phyloP scores from a whole-genome alignment of 2,888 invertebrate genomes.

The Noctua janthe region DNA sequence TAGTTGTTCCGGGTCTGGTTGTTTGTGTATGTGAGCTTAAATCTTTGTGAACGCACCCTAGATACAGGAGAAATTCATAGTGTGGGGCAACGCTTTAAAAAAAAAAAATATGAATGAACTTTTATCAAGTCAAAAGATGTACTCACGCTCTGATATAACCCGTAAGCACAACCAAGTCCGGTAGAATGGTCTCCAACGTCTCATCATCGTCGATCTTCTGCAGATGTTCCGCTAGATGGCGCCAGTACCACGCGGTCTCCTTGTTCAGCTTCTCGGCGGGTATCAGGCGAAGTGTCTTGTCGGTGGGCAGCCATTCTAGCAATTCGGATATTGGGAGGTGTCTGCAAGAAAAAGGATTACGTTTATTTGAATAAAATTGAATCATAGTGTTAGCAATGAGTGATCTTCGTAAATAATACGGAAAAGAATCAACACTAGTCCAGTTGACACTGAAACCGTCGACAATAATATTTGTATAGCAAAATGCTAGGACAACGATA shows the following conservation, averaged over 20 bases:
- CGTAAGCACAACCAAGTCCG: conserved; percentile 93
- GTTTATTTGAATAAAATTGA: background rate
- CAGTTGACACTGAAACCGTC: background rate
- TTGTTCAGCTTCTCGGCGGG: conserved; percentile 87
- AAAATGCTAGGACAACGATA: background rate
- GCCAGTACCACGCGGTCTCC: conserved; percentile 89
- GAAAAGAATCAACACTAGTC: background rate
- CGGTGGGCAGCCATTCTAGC: conserved; percentile 88
- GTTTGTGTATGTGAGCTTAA: no score
- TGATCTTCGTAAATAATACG: background rate
- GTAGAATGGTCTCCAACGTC: conserved; percentile 91
- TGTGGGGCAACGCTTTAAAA: no score
- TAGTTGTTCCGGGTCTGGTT: no score
- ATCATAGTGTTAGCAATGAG: background rate
- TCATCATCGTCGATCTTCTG: conserved; percentile 88
- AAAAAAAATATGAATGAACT: no score
- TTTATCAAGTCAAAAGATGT: background rate
- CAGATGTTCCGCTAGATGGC: conserved; percentile 86
- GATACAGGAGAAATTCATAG: no score
- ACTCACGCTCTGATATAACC: conserved; percentile 93
- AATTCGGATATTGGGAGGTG: conserved; percentile 87
- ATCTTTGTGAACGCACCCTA: no score
- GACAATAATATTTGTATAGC: background rate
- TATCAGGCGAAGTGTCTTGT: conserved; percentile 82
- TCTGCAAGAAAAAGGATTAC: conserved; percentile 65